phyloP scores from a whole-genome alignment of 2,113 vertebrate species.

The Syngnathoides biaculeatus region DNA sequence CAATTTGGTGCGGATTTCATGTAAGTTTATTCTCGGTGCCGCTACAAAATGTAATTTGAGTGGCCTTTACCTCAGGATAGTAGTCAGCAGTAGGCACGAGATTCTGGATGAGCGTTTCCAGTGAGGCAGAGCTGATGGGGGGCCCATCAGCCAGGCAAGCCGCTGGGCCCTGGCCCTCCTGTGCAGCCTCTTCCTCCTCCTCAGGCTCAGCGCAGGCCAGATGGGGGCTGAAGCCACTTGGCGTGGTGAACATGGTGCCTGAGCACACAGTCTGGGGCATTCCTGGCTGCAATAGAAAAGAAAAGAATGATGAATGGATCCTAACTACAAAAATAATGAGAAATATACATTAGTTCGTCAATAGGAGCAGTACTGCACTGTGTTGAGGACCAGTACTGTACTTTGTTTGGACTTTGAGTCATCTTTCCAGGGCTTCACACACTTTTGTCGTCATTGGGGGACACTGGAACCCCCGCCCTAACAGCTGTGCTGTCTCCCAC shows the following conservation, averaged over 20 bases:
- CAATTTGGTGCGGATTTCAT: neutral
- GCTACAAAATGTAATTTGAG: neutral
- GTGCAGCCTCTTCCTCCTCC: conserved; percentile 74
- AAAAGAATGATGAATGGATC: neutral
- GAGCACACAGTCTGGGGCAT: conserved; percentile 84
- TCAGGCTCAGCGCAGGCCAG: conserved; percentile 74
- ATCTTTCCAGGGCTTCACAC: conserved; percentile 1
- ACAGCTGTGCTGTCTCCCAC: conserved; percentile 34
- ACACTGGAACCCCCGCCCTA: conserved; percentile 13
- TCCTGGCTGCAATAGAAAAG: conserved; percentile 73
- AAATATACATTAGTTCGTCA: neutral
- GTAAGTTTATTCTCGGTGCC: neutral
- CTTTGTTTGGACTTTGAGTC: neutral
- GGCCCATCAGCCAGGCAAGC: conserved; percentile 77
- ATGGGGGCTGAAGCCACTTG: conserved; percentile 80
- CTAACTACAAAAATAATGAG: neutral
- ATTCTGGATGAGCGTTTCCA: conserved; percentile 88
- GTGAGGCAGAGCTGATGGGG: conserved; percentile 84
- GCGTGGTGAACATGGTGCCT: conserved; percentile 84
- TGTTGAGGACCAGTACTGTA: too few species aligned
- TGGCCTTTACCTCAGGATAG: conserved; percentile 81
- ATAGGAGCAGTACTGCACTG: too few species aligned
- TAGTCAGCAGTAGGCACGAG: conserved; percentile 88
- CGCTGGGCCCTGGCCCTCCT: conserved; percentile 74
- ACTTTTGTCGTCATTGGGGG: conserved; percentile 7